phyloP scores from a whole-genome alignment of 1,140 invertebrate genomes.

The Zaprionus capensis region DNA sequence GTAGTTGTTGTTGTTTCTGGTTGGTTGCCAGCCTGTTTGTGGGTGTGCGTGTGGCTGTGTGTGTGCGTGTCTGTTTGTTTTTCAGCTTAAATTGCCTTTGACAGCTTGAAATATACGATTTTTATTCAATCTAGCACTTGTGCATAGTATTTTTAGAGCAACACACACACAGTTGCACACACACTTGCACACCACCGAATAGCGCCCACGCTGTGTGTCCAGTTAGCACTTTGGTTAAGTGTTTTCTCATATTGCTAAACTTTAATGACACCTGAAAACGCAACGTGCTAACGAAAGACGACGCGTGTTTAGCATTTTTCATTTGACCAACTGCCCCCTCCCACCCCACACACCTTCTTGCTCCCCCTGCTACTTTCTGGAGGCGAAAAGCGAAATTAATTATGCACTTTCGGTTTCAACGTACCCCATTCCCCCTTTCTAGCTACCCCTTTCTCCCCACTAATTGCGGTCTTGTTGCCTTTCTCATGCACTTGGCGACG shows the following conservation, averaged over 20 bases:
- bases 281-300: conserved; percentile 18
- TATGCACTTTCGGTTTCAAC: conserved; percentile 67
- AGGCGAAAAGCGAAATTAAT: conserved; percentile 67
- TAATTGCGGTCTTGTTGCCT: conserved; percentile 51
- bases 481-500: conserved; percentile 60
- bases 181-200: not conserved
- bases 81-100: conserved; percentile 70
- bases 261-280: conserved; percentile 33
- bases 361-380: not conserved
- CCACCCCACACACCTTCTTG: not conserved
- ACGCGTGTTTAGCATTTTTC: conserved; percentile 45
- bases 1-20: conserved; percentile 11
- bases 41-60: conserved; percentile 9
- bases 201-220: conserved; percentile 26
- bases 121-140: conserved; percentile 72
- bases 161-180: conserved; percentile 12
- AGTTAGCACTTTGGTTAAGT: conserved; percentile 30
- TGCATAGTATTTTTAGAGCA: conserved; percentile 43
- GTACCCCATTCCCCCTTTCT: conserved; percentile 10
- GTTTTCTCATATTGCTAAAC: conserved; percentile 29
- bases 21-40: conserved; percentile 16
- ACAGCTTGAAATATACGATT: conserved; percentile 68
- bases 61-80: conserved; percentile 56
- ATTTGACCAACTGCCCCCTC: not conserved
- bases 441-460: conserved; percentile 9